Evolutionary conservation across 2,797 vertebrate genomes (phyloP), one percentile per base, ranked within the genome.

Genomic region (Leucoraja ocellata): DNA sequence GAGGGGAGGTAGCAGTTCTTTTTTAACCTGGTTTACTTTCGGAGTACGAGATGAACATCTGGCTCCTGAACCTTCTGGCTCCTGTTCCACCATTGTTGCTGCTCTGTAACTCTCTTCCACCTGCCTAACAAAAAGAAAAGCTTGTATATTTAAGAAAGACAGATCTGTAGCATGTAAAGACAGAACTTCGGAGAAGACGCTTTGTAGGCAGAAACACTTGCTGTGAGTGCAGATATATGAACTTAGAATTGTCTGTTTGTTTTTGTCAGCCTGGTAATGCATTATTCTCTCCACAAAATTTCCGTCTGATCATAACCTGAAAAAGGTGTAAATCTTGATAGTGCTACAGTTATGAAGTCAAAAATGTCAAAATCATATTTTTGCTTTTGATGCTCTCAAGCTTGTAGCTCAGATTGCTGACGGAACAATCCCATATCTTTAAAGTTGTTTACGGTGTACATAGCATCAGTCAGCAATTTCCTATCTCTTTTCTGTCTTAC

Each of bases 381-480:
- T 1, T 76, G 71, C 5, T 28, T 74, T 73, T 92, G 68, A 92
- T 92, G 71, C 23, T 76, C 11, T 74, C 71, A n/a, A 54, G 39
- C 61, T 74, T 92, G 71, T 28, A 76, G 71, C 71, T 76, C 8
- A 16, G 71, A 54, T 76, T 92, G 39, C 90, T 92, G 90, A 92
- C 39, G 21, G 68, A 46, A 76, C 36, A 74, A 54, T 14, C 36
- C 54, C 90, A 14, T 46, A n/a, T 76, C 71, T 92, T 74, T 91
- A 74, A 54, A 91, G 23, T 39, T 92, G 90, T 76, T 54, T 76
- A 46, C n/a, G 39, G 32, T 68, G 84, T 76, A 6, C 68, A 92
- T 23, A 76, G 6, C 54, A n/a, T 74, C 71, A 92, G 90, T 92
- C 90, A 92, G 90, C 71, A 92, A 13, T 71, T 91, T 76, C 54